Percentiles rank a stretch among this genome's conserved stretches.
phyloP scores from a whole-genome alignment of 2,888 invertebrate species.

The Crocallis elinguaria region DNA sequence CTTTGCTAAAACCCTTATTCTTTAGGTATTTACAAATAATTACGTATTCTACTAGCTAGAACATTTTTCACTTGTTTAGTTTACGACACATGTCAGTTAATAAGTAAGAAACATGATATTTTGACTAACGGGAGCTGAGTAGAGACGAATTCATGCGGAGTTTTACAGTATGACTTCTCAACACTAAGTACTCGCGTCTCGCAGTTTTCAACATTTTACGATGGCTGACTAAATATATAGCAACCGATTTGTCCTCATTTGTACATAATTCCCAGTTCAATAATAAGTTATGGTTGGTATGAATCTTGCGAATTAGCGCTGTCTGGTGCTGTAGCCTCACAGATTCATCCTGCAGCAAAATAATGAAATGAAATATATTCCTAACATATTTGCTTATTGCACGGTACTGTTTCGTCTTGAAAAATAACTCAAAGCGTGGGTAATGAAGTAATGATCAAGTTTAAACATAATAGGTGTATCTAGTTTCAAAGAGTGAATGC shows the following conservation, averaged over 20 bases:
- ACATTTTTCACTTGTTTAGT: too few species aligned
- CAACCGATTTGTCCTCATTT: conserved; percentile 55
- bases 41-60: too few species aligned
- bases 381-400: neutral
- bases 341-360: neutral
- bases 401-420: neutral
- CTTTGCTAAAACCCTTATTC: neutral
- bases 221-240: conserved; percentile 49
- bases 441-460: too few species aligned
- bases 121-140: too few species aligned
- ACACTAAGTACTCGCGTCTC: neutral
- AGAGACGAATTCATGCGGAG: too few species aligned
- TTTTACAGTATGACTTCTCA: neutral
- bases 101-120: too few species aligned
- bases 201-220: neutral
- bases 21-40: too few species aligned
- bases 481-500: too few species aligned
- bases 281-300: conserved; percentile 57
- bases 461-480: too few species aligned
- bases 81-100: too few species aligned
- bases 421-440: neutral
- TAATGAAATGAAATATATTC: neutral
- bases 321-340: conserved; percentile 8
- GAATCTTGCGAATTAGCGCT: conserved; percentile 49
- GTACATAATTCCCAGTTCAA: conserved; percentile 57